phyloP scores from a whole-genome alignment of 2,888 invertebrate genomes.

The Stenodema calcarata region DNA sequence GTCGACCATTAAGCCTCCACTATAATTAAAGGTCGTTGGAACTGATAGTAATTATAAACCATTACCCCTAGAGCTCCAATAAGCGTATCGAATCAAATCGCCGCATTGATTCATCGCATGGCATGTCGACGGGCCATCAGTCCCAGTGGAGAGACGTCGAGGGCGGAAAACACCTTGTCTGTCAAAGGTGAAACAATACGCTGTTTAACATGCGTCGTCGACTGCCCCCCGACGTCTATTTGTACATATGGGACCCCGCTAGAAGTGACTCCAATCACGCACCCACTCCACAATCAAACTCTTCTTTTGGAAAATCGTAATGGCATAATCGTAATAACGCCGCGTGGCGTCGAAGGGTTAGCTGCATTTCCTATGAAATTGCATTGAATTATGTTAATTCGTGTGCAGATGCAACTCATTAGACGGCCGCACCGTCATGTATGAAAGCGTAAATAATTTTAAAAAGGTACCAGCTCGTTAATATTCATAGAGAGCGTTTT shows the following conservation, averaged over 20 bases:
- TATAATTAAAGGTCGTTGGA: neutral
- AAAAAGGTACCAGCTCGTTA: too few species aligned
- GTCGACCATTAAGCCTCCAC: neutral
- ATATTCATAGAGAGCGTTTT: too few species aligned
- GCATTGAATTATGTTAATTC: neutral
- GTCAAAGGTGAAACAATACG: slow-evolving; percentile 13
- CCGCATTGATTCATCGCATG: neutral
- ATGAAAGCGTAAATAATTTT: too few species aligned
- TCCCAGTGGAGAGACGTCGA: neutral
- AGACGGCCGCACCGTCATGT: too few species aligned
- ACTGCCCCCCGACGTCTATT: neutral
- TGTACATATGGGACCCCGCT: neutral
- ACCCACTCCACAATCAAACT: neutral
- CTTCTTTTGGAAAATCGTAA: neutral
- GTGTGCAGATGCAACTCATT: neutral
- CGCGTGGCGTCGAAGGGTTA: neutral
- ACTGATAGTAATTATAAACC: neutral
- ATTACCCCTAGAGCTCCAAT: neutral
- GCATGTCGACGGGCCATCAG: slow-evolving; percentile 5
- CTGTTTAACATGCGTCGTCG: slow-evolving; percentile 3
- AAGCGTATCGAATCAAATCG: neutral
- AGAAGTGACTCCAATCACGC: neutral
- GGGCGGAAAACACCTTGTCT: slow-evolving; percentile 1
- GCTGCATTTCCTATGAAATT: neutral
- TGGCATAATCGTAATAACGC: neutral